A percentile compares a stretch with the other conserved stretches of the same genome.
These are phyloP conservation scores for Oreotrochilus melanogaster DNA, from an alignment of 2,113 vertebrate species.

Conservation along the genomic window DNA sequence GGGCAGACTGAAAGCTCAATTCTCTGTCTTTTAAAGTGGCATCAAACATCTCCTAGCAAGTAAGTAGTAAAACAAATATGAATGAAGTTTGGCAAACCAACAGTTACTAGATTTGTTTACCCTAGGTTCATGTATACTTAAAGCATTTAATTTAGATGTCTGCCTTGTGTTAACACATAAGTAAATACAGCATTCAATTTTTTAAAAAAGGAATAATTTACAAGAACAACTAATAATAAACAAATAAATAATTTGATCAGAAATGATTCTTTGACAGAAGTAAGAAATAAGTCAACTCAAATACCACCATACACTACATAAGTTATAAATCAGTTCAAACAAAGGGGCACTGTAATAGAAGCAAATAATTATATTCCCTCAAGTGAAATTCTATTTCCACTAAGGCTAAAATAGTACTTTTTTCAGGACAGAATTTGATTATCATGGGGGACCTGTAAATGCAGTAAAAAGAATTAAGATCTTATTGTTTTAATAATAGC, in stretches of 20 bases:
- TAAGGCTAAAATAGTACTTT: background rate
- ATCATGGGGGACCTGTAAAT: background rate
- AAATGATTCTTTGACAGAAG: background rate
- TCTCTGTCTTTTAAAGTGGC: constrained; percentile 93
- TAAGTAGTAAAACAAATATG: background rate
- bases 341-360: background rate
- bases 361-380: background rate
- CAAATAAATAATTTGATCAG: background rate
- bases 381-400: background rate
- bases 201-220: background rate
- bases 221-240: background rate
- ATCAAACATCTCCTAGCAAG: constrained; percentile 94
- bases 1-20: constrained; percentile 93
- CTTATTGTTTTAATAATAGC: background rate
- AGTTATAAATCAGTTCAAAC: background rate
- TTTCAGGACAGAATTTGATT: background rate
- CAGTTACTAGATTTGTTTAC: background rate
- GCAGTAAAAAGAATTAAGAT: background rate
- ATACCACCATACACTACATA: background rate
- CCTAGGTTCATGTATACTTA: background rate
- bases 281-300: background rate
- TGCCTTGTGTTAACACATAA: background rate
- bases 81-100: background rate
- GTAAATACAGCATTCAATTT: background rate
- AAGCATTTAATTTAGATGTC: background rate